These are phyloP conservation scores for Coecobrya sp. DNA, from an alignment of 2,888 invertebrate genomes.

Conservation along the genomic window DNA sequence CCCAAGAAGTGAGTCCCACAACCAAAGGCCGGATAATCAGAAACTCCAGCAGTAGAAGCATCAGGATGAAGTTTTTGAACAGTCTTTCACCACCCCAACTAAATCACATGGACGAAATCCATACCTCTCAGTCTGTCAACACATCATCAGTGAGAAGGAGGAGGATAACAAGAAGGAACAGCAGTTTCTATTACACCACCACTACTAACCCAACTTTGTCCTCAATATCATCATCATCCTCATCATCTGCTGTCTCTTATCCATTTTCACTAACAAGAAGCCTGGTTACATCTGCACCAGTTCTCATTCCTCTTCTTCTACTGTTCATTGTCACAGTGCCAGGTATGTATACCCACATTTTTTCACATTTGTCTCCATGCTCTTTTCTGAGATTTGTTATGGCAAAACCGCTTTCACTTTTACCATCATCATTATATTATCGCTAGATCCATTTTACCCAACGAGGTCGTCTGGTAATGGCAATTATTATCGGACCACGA, in stretches of 20 bases:
- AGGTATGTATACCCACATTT: conserved; percentile 60
- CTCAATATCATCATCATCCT: background rate
- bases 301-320: conserved; percentile 62
- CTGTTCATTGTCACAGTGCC: conserved; percentile 65
- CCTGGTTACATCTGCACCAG: conserved; percentile 63
- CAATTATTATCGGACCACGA: conserved; percentile 14
- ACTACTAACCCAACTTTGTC: background rate
- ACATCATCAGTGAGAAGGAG: conserved; percentile 36
- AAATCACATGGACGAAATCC: conserved; percentile 57
- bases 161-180: conserved; percentile 45
- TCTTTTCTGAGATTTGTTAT: background rate
- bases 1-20: background rate
- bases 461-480: conserved; percentile 7
- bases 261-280: conserved; percentile 65
- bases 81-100: conserved; percentile 77
- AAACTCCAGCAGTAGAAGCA: conserved; percentile 22
- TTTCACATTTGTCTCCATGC: background rate
- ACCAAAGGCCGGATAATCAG: conserved; percentile 15
- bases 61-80: conserved; percentile 60
- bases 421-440: conserved; percentile 7
- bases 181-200: conserved; percentile 27
- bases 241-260: conserved; percentile 10
- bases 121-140: conserved; percentile 54
- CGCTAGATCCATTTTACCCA: background rate
- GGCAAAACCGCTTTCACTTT: conserved; percentile 34